phyloP scores from a whole-genome alignment of 2,888 invertebrate genomes.

The Drosophila kuntzei region DNA sequence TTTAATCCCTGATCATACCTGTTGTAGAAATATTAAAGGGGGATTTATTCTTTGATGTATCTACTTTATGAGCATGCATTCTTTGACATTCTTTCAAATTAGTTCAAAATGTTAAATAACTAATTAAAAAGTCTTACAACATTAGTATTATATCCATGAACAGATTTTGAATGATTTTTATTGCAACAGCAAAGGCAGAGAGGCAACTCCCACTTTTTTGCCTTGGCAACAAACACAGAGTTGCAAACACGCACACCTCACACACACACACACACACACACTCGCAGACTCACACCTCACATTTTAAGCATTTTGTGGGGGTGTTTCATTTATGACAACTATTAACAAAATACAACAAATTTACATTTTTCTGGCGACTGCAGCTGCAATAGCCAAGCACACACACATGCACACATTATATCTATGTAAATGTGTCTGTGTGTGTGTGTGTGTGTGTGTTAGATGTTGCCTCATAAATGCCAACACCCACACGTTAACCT shows the following conservation, averaged over 20 bases:
- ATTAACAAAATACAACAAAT: constrained; percentile 63
- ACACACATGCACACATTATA: constrained; percentile 3
- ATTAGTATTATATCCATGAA: constrained; percentile 21
- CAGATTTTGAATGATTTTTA: constrained; percentile 29
- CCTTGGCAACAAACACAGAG: constrained; percentile 47
- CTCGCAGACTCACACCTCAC: constrained; percentile 45
- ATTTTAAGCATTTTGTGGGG: constrained; percentile 63
- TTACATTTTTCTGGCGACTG: constrained; percentile 67
- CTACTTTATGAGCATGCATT: not conserved
- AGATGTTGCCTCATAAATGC: constrained; percentile 69
- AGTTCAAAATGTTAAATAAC: not conserved
- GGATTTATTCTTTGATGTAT: not conserved
- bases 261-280: constrained; percentile 10
- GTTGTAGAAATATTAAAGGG: not conserved
- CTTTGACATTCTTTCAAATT: not conserved
- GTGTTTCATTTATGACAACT: constrained; percentile 62
- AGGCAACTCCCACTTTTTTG: constrained; percentile 47
- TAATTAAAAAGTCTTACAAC: constrained; percentile 7
- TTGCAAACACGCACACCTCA: constrained; percentile 5
- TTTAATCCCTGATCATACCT: too few species aligned
- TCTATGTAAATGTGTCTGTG: not conserved
- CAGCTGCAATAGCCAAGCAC: constrained; percentile 62
- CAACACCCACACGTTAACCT: constrained; percentile 77
- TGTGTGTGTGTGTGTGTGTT: constrained; percentile 27
- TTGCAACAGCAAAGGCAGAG: constrained; percentile 6